Percentiles rank a stretch among this genome's conserved stretches.
Conservation (phyloP, 92 coral and sea anemone species). For the Muricea muricata region DNA sequence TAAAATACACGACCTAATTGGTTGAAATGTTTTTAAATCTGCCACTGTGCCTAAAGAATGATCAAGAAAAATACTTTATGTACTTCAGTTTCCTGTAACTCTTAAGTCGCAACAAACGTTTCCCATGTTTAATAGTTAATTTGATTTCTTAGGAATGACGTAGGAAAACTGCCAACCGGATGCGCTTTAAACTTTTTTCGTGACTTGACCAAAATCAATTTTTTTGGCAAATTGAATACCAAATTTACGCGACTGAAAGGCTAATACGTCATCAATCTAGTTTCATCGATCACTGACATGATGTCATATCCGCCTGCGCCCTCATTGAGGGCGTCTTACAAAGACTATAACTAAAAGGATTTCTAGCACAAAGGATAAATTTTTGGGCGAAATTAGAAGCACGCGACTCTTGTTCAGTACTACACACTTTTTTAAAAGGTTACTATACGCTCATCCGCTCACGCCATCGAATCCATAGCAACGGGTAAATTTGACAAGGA, state of each 20-base stretch:
- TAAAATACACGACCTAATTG: too few species aligned
- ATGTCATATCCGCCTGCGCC: constrained; percentile 26
- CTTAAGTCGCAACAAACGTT: neutral
- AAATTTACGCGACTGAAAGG: too few species aligned
- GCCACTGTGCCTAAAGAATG: neutral
- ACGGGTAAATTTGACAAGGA: neutral
- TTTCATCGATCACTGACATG: neutral
- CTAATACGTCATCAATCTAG: neutral
- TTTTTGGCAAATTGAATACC: too few species aligned
- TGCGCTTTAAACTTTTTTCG: too few species aligned
- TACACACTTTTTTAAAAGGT: neutral
- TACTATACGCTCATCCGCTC: neutral
- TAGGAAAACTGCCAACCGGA: too few species aligned
- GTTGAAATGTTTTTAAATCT: too few species aligned
- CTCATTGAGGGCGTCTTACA: neutral
- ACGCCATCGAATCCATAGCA: constrained; percentile 20
- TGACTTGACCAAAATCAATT: too few species aligned
- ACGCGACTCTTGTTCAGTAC: neutral
- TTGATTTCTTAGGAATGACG: too few species aligned
- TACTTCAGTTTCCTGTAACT: neutral
- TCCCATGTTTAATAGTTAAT: too few species aligned
- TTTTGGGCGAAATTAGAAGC: neutral
- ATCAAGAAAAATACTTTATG: neutral
- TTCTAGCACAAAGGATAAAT: neutral
- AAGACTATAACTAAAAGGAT: neutral